Conservation (phyloP, 2,113 vertebrate species). For the Isurus oxyrinchus region DNA sequence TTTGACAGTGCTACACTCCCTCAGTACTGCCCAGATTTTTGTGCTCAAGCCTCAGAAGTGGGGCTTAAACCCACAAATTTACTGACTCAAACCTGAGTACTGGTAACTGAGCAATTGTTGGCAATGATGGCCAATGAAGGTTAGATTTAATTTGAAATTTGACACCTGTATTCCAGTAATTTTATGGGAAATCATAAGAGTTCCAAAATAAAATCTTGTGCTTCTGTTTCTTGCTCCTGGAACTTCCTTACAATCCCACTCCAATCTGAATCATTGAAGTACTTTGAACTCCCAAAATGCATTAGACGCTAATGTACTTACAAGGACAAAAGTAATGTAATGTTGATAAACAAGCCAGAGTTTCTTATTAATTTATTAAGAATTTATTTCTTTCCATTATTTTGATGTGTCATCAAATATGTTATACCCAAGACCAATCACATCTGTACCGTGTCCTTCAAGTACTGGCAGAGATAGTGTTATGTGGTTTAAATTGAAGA, state of each 20-base stretch:
- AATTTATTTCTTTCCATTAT: neutral
- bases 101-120: neutral
- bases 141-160: neutral
- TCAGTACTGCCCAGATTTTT: neutral
- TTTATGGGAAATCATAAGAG: neutral
- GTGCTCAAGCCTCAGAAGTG: neutral
- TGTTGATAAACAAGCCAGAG: neutral
- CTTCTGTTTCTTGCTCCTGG: neutral
- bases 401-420: neutral
- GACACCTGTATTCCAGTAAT: neutral
- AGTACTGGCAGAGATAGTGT: neutral
- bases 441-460: neutral
- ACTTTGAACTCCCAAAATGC: slow-evolving; percentile 12
- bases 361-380: slow-evolving; percentile 18
- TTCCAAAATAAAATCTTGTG: neutral
- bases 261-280: neutral
- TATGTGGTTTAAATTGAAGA: slow-evolving; percentile 22
- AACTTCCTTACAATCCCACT: neutral
- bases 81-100: neutral
- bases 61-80: neutral
- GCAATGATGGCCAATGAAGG: neutral
- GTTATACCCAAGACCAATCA: neutral
- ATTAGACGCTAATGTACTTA: slow-evolving; percentile 3
- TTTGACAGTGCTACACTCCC: neutral
- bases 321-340: neutral